Percentiles rank a stretch among this genome's conserved stretches.
These are phyloP conservation scores for Leucozona laternaria DNA, from an alignment of 2,888 invertebrate genomes.

Conservation along the genomic window DNA sequence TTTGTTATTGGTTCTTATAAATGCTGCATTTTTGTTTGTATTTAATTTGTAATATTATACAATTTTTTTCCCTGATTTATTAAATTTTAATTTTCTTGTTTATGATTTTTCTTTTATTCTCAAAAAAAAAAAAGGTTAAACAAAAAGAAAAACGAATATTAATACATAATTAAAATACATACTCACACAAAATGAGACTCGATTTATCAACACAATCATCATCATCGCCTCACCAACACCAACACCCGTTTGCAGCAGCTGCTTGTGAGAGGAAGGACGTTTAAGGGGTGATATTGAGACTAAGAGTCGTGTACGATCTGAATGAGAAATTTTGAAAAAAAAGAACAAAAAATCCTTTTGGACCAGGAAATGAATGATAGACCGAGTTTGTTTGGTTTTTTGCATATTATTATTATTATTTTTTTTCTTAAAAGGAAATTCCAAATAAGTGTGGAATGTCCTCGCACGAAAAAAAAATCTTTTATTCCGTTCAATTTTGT, in stretches of 20 bases:
- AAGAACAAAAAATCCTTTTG: background rate
- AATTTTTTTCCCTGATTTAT: slow-evolving; percentile 48
- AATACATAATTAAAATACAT: slow-evolving; percentile 33
- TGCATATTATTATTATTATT: too few relatives aligned
- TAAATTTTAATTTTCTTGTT: slow-evolving; percentile 50
- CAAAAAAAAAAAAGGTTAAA: background rate
- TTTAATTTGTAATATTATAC: slow-evolving; percentile 5
- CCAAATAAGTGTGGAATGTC: slow-evolving; percentile 38
- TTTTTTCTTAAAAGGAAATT: slow-evolving; percentile 37
- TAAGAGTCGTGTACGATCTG: slow-evolving; percentile 1
- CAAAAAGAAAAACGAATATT: slow-evolving; percentile 46
- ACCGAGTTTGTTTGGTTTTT: slow-evolving; percentile 70
- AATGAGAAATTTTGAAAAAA: slow-evolving; percentile 7
- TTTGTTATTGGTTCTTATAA: slow-evolving; percentile 68
- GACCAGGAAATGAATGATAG: slow-evolving; percentile 60
- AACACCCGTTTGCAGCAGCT: slow-evolving; percentile 1
- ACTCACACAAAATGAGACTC: slow-evolving; percentile 53
- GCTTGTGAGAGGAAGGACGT: background rate
- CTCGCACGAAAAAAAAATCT: slow-evolving; percentile 34
- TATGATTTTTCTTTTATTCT: slow-evolving; percentile 35
- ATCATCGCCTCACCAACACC: background rate
- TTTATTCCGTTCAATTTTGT: slow-evolving; percentile 69
- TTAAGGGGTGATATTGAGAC: slow-evolving; percentile 2
- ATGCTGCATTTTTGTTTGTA: slow-evolving; percentile 52
- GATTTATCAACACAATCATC: slow-evolving; percentile 38